phyloP scores from a whole-genome alignment of 23 tunicate species.

The Halocynthia aurantium region DNA sequence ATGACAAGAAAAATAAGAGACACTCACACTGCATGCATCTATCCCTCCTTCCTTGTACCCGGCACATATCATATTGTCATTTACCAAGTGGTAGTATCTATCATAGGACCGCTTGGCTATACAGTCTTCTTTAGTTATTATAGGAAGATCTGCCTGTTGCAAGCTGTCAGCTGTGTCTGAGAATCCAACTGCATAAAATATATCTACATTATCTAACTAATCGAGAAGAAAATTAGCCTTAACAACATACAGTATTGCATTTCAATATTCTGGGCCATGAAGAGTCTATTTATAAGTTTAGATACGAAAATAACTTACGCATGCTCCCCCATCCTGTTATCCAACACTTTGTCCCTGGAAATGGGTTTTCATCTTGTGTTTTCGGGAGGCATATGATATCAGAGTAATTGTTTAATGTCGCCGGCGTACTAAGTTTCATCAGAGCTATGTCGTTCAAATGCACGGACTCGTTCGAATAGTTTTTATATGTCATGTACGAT shows the following conservation, averaged over 20 bases:
- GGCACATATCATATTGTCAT: constrained; percentile 81
- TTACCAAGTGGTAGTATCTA: constrained; percentile 30
- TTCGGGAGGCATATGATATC: constrained; percentile 57
- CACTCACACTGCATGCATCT: constrained; percentile 75
- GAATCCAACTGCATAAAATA: no score
- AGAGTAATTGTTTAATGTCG: constrained; percentile 11
- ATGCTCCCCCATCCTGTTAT: constrained; percentile 83
- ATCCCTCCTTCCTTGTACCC: constrained; percentile 83
- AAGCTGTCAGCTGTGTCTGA: not conserved
- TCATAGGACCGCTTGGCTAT: constrained; percentile 12
- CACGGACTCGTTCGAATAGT: constrained; percentile 46
- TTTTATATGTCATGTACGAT: not conserved
- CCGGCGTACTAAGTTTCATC: constrained; percentile 34
- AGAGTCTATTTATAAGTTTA: not conserved
- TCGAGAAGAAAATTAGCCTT: not conserved
- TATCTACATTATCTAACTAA: no score
- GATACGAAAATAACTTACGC: constrained; percentile 17
- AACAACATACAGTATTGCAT: not conserved
- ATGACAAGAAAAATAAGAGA: not conserved
- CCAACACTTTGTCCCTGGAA: constrained; percentile 75
- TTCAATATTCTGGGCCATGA: not conserved
- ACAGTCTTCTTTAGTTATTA: constrained; percentile 53
- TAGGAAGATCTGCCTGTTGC: constrained; percentile 82
- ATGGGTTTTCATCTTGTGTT: constrained; percentile 35
- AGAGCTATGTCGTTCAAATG: constrained; percentile 72